These are phyloP conservation scores for Torymus aiolomorphi DNA, from an alignment of 2,888 invertebrate species.

Conservation along the genomic window DNA sequence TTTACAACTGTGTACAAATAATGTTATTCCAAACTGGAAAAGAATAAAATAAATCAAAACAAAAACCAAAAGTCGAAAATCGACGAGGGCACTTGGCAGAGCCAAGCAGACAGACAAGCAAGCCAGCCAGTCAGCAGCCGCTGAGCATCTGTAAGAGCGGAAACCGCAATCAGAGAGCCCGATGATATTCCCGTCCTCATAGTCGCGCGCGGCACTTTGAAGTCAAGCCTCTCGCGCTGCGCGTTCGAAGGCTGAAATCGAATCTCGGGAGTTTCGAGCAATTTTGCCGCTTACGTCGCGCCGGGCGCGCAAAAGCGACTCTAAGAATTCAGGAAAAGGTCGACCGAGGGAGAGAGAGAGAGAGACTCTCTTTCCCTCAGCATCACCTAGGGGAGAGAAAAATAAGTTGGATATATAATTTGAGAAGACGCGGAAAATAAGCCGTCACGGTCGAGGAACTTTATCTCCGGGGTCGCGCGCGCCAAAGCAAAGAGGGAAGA, in stretches of 20 bases:
- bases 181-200: constrained; percentile 54
- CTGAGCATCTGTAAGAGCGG: constrained; percentile 47
- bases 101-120: not conserved
- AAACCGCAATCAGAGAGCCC: constrained; percentile 56
- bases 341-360: constrained; percentile 40
- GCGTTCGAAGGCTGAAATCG: constrained; percentile 58
- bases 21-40: not conserved
- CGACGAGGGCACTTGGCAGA: not conserved
- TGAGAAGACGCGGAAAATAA: constrained; percentile 63
- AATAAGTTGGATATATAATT: constrained; percentile 69
- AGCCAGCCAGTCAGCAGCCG: not conserved
- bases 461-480: constrained; percentile 37
- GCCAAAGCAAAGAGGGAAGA: constrained; percentile 45
- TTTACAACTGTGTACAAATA: no score
- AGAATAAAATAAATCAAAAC: not conserved
- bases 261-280: constrained; percentile 59
- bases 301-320: constrained; percentile 40
- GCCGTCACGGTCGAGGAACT: constrained; percentile 55
- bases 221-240: constrained; percentile 25
- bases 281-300: constrained; percentile 52
- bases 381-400: constrained; percentile 56
- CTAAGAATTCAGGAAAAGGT: constrained; percentile 60
- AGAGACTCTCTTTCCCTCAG: constrained; percentile 47
- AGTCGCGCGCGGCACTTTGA: constrained; percentile 46
- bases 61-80: constrained; percentile 36